A percentile compares a stretch with the other conserved stretches of the same genome.
These are phyloP conservation scores for Podargus strigoides DNA, from an alignment of 2,797 vertebrate genomes.

Conservation along the genomic window DNA sequence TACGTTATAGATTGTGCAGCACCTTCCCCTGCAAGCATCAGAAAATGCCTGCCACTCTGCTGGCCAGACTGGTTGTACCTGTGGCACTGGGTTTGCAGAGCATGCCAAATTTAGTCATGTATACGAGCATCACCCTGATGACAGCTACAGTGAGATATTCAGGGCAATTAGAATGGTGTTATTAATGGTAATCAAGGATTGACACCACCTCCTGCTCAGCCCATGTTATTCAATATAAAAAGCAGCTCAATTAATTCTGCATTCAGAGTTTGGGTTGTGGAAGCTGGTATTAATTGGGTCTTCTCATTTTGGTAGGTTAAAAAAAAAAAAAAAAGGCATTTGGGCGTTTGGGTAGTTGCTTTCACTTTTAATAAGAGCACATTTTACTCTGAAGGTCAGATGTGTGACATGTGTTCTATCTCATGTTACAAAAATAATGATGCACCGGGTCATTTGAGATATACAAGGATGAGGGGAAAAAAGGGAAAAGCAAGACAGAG, in stretches of 20 bases:
- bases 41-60: background rate
- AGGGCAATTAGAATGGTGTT: background rate
- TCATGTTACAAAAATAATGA: conserved; percentile 40
- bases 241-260: conserved; percentile 9
- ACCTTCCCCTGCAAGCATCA: background rate
- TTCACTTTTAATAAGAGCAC: conserved; percentile 23
- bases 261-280: background rate
- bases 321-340: background rate
- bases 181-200: background rate
- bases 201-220: conserved; percentile 15
- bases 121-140: accelerated
- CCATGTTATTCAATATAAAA: background rate
- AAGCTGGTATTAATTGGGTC: background rate
- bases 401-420: background rate
- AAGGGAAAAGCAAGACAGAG: background rate
- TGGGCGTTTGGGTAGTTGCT: background rate
- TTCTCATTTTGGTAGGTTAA: background rate
- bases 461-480: background rate
- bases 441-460: background rate
- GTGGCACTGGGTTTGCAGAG: background rate
- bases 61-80: background rate
- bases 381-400: conserved; percentile 16
- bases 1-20: background rate
- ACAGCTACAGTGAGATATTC: background rate
- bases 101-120: background rate